Percentiles rank a stretch among this genome's conserved stretches.
phyloP scores from a whole-genome alignment of 2,888 invertebrate species.

The Cotesia congregata region DNA sequence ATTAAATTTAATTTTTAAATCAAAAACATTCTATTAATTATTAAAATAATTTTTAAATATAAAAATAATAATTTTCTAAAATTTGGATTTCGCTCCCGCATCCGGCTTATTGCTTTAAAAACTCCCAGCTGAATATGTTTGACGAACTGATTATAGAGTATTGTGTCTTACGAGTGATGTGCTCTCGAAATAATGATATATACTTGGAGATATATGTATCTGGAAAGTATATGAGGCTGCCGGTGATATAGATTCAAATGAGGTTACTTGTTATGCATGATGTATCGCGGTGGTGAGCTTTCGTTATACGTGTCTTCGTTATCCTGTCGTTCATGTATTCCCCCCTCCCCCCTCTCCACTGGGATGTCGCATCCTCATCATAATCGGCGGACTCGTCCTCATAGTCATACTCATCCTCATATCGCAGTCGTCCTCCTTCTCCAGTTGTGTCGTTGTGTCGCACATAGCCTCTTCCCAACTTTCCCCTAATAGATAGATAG shows the following conservation, averaged over 20 bases:
- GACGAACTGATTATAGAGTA: neutral
- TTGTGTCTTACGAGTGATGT: neutral
- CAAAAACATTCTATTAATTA: no score
- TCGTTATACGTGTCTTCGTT: conserved; percentile 65
- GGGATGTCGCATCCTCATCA: conserved; percentile 43
- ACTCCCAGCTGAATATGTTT: neutral
- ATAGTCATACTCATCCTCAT: conserved; percentile 33
- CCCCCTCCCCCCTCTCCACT: conserved; percentile 51
- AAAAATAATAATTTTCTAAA: no score
- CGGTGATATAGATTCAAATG: conserved; percentile 56
- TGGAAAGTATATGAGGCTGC: conserved; percentile 41
- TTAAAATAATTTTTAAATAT: no score
- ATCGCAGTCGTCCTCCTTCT: conserved; percentile 9
- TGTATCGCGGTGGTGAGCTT: conserved; percentile 61
- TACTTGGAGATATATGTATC: conserved; percentile 30
- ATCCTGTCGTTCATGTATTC: conserved; percentile 59
- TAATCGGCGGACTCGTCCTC: conserved; percentile 19
- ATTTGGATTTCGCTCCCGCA: no score
- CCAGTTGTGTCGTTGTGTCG: conserved; percentile 25
- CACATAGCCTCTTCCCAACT: conserved; percentile 30
- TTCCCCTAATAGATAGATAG: neutral
- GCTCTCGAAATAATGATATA: conserved; percentile 27
- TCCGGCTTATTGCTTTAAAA: no score
- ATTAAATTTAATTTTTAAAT: no score
- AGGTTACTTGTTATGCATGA: conserved; percentile 63